These are phyloP conservation scores for Novumbra hubbsi DNA, from an alignment of 2,797 vertebrate species.

Conservation along the genomic window DNA sequence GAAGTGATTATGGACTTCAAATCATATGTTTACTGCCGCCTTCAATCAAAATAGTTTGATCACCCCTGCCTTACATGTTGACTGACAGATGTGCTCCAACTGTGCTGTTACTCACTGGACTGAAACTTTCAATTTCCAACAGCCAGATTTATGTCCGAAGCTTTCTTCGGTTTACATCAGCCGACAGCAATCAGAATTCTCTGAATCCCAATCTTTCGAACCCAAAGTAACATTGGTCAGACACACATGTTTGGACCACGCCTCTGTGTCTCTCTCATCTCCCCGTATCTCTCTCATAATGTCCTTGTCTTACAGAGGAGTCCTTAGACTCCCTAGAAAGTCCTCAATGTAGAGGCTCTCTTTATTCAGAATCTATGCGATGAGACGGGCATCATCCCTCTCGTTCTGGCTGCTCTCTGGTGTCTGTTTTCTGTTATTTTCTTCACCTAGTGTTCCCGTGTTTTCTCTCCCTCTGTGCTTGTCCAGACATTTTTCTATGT, in stretches of 20 bases:
- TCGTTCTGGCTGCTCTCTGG: not conserved
- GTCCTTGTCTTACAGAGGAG: not conserved
- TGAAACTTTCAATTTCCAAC: conserved; percentile 28
- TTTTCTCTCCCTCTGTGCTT: conserved; percentile 34
- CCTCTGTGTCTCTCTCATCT: conserved; percentile 16
- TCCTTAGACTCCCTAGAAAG: conserved; percentile 38
- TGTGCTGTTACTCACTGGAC: not conserved
- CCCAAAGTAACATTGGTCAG: conserved; percentile 51
- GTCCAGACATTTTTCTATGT: conserved; percentile 31
- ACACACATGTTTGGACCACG: conserved; percentile 54
- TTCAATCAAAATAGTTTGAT: no score
- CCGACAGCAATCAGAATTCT: conserved; percentile 52
- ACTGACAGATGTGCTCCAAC: not conserved
- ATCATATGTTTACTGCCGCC: no score
- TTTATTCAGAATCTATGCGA: conserved; percentile 65
- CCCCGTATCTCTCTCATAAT: conserved; percentile 13
- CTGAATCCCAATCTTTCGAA: conserved; percentile 58
- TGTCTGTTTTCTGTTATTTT: not conserved
- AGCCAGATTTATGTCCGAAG: conserved; percentile 47
- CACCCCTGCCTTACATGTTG: not conserved
- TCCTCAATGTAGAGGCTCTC: conserved; percentile 57
- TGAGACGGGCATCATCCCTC: conserved; percentile 48
- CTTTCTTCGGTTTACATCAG: conserved; percentile 63
- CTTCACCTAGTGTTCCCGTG: not conserved
- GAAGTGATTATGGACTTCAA: no score